Evolutionary conservation across 1,140 invertebrate genomes (phyloP).

Genomic region (Chymomyza costata): DNA sequence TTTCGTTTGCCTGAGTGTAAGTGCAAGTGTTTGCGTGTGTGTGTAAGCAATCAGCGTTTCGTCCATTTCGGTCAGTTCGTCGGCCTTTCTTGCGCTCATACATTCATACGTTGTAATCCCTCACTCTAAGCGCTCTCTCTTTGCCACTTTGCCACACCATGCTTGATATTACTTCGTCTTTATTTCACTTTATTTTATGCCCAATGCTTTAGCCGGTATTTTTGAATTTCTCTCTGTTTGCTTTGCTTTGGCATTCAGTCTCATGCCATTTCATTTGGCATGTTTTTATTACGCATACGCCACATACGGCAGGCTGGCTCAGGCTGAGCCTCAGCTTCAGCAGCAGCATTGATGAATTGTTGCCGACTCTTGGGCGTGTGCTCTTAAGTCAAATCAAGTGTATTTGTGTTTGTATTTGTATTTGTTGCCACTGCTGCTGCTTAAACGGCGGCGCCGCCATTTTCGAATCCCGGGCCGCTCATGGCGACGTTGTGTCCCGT

Average conservation of each 20-base stretch:
- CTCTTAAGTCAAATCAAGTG: no score
- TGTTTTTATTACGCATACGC: constrained; percentile 59
- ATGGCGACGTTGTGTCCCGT: constrained; percentile 51
- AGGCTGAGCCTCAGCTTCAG: no score
- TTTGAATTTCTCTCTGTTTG: constrained; percentile 12
- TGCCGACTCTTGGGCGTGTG: no score
- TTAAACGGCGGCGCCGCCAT: background rate
- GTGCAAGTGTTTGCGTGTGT: background rate
- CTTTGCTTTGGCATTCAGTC: constrained; percentile 5
- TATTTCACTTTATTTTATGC: constrained; percentile 40
- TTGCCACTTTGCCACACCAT: no score
- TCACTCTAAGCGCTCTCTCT: background rate
- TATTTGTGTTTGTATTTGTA: no score
- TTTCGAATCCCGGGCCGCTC: no score
- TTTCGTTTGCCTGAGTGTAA: constrained; percentile 13
- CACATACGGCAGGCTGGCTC: constrained; percentile 25
- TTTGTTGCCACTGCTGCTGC: constrained; percentile 8
- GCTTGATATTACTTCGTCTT: constrained; percentile 17
- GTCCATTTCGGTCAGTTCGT: constrained; percentile 31
- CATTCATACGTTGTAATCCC: background rate
- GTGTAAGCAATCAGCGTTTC: constrained; percentile 51
- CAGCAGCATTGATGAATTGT: constrained; percentile 69
- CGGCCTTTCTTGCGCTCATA: no score
- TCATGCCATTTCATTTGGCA: constrained; percentile 8
- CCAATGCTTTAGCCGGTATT: no score